phyloP scores from a whole-genome alignment of 1,140 invertebrate genomes.

The Brachionus plicatilis region DNA sequence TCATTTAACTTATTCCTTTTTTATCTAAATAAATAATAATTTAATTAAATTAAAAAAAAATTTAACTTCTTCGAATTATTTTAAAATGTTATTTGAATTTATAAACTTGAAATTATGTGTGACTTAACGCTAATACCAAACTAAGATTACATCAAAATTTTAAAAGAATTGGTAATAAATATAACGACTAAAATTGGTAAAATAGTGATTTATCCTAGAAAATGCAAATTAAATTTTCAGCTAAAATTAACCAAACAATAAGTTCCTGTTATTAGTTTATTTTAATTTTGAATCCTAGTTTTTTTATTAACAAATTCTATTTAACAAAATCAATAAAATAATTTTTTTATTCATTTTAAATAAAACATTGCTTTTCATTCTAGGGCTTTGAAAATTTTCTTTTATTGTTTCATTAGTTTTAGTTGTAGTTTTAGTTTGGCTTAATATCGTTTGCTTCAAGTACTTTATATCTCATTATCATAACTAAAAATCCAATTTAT shows the following conservation, averaged over 20 bases:
- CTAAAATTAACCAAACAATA: neutral
- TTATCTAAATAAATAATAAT: neutral
- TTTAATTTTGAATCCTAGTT: neutral
- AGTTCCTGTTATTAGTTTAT: neutral
- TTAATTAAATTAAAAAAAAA: neutral
- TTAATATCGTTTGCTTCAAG: neutral
- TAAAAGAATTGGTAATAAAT: neutral
- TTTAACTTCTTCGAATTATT: neutral
- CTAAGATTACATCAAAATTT: neutral
- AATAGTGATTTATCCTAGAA: neutral
- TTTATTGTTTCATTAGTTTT: slow-evolving; percentile 33
- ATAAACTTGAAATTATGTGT: too few species aligned
- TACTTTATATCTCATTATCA: slow-evolving; percentile 1
- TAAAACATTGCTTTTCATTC: neutral
- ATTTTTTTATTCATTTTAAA: neutral
- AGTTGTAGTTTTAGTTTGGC: neutral
- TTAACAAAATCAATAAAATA: slow-evolving; percentile 23
- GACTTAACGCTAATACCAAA: too few species aligned
- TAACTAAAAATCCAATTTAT: neutral
- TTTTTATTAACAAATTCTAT: neutral
- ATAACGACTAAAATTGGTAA: neutral
- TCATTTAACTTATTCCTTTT: neutral
- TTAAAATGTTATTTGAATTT: too few species aligned
- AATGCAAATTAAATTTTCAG: neutral
- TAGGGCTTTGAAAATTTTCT: neutral